Conservation (phyloP, 92 coral and sea anemone species). For the Siderastrea siderea region DNA sequence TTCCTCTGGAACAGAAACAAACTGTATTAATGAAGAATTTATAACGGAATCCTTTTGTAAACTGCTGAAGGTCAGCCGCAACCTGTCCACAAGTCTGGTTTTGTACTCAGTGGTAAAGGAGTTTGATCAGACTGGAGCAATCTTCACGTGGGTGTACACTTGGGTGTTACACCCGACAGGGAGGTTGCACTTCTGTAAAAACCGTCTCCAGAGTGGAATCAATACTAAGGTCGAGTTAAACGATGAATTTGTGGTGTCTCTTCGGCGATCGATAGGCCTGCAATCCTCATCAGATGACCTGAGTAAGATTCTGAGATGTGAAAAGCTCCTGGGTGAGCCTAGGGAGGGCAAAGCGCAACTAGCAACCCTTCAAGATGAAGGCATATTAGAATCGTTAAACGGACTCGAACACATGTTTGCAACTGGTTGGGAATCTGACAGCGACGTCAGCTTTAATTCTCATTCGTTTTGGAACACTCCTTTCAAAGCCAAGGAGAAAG, state of each 20-base stretch:
- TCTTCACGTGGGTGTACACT: constrained; percentile 39
- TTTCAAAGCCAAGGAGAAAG: neutral
- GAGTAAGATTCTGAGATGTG: constrained; percentile 18
- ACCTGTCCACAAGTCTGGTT: constrained; percentile 50
- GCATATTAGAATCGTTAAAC: neutral
- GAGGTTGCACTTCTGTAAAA: constrained; percentile 52
- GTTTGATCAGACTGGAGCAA: constrained; percentile 30
- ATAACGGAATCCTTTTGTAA: constrained; percentile 14
- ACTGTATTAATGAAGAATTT: constrained; percentile 37
- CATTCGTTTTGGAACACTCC: neutral
- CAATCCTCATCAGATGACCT: neutral
- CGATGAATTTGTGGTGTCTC: constrained; percentile 46
- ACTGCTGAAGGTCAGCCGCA: constrained; percentile 45
- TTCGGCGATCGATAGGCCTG: constrained; percentile 40
- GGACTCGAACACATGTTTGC: constrained; percentile 11
- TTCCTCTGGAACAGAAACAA: constrained; percentile 2
- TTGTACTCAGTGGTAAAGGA: constrained; percentile 70
- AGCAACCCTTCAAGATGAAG: neutral
- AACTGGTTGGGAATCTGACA: neutral
- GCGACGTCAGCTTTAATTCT: neutral
- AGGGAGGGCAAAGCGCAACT: neutral
- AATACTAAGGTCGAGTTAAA: constrained; percentile 48
- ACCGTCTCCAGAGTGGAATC: constrained; percentile 28
- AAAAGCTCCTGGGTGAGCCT: neutral
- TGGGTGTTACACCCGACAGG: constrained; percentile 66